These are phyloP conservation scores for Cephus cinctus DNA, from an alignment of 1,140 invertebrate species.

Conservation along the genomic window DNA sequence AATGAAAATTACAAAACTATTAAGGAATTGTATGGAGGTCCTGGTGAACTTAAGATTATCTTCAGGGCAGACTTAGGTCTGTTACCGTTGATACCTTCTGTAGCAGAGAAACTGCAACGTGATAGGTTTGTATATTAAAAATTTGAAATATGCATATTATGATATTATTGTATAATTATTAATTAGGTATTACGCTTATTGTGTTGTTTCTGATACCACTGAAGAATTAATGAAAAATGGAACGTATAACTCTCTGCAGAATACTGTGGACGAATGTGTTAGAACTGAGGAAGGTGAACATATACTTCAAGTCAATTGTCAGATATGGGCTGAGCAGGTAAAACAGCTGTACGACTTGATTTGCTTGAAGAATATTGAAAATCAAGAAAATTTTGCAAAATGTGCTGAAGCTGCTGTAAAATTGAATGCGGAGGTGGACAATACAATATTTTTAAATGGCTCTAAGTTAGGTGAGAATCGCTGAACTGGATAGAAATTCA, in stretches of 20 bases:
- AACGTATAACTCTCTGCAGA: conserved; percentile 29
- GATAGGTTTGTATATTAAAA: conserved; percentile 28
- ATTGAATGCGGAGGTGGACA: conserved; percentile 17
- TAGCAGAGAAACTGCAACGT: conserved; percentile 31
- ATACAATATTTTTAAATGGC: conserved; percentile 19
- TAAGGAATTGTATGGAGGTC: conserved; percentile 21
- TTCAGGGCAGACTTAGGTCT: conserved; percentile 27
- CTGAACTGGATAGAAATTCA: background rate
- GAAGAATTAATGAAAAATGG: conserved; percentile 22
- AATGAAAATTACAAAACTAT: conserved; percentile 25
- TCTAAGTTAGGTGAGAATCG: conserved; percentile 20
- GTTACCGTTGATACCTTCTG: conserved; percentile 11
- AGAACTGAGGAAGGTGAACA: conserved; percentile 24
- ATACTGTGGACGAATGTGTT: conserved; percentile 28
- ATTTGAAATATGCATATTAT: conserved; percentile 9
- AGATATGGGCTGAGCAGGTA: conserved; percentile 25
- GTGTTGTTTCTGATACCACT: conserved; percentile 25
- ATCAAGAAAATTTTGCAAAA: conserved; percentile 14
- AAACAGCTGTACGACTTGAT: conserved; percentile 21
- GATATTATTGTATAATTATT: background rate
- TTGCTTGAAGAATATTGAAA: conserved; percentile 17
- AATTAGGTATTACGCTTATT: conserved; percentile 28
- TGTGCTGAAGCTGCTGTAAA: conserved; percentile 4
- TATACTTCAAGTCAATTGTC: conserved; percentile 27
- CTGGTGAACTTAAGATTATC: conserved; percentile 21